Evolutionary conservation across 2,113 vertebrate genomes (phyloP), one percentile per base, ranked within the genome.

Genomic region (Microcebus lehilahytsara): DNA sequence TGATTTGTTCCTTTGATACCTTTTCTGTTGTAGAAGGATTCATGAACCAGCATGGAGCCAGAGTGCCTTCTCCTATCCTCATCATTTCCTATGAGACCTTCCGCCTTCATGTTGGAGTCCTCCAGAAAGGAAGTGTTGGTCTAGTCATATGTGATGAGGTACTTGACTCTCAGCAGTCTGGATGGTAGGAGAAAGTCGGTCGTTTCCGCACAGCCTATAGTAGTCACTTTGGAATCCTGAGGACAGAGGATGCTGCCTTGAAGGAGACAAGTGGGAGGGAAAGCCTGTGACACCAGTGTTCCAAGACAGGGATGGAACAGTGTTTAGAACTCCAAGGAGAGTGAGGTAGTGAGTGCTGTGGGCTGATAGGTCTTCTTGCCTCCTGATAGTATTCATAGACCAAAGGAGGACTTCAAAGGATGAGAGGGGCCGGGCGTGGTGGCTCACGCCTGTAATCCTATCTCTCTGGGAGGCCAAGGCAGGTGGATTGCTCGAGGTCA

Each of bases 1-100:
- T 95, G 56, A 80, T 85, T 51, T 49, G 23, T 97, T 96, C 62
- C 2, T 12, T 97, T 53, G 93, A 96, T 5, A 0, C 6, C n/a
- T 6, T 84, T 46, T 34, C 51, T 56, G 25, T 97, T 19, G 60
- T 93, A 99, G 99, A 98, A 93, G 98, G 98, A 92, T 99, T 99
- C 97, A 99, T 99, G 97, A 99, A 98, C 78, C 99, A 99, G 98
- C 99, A 98, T 85, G 99, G 99, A 72, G 96, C 99, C 93, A 98
- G 99, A 96, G 99, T 99, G 64, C 99, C 99, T 13, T 99, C 99
- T 6, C 99, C 99, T 10, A 99, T 99, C 97, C 98, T 99, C 51
- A 99, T 99, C 80, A 99, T 99, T 97, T 99, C 99, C 74, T 99
- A 99, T 9, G 99, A 99, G 97, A 99, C 99, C 0, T 99, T 99